Base-by-base conservation (phyloP, 2,797 vertebrate genomes). In the Peromyscus eremicus region DNA sequence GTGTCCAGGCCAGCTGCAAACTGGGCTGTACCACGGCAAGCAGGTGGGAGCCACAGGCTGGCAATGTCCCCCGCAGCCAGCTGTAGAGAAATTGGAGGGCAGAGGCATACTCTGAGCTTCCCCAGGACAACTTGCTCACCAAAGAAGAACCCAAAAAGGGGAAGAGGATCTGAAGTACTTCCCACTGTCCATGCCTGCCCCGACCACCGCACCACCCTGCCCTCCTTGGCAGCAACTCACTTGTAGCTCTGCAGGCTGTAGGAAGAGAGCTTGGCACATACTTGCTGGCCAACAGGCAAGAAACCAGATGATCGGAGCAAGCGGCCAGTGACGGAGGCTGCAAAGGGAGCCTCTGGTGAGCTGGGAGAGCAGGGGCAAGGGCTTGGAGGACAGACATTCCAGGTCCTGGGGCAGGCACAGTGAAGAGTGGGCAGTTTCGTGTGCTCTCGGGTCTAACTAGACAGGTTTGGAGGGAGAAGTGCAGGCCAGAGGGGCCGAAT, bases 1-100 rank as follows among this genome's bases (percentile, higher is more conserved):
- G 98, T 1, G 98, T 98, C 98, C 99, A 97, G 57, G 98, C 98
- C 80, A 99, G 97, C 91, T 99, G 98, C 94, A 99, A 96, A 9
- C 98, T 79, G 0, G 99, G 99, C 52, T 98, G 98, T 93, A 99
- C 43, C 0, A 98, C 1, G 0, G 98, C 98, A 14, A 98, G 97
- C 0, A 98, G 98, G 83, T 98, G 93, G 0, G 99, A 99, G 92
- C 99, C 98, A 57, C 99, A 99, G 62, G 98, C 84, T 0, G 99
- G 99, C 34, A 99, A 97, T 32, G 98, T 99, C 66, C 96, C 98
- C 98, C 99, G 98, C 94, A 99, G 93, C 99, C 99, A 99, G 98
- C 99, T 99, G 94, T 32, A 29, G 43, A 37, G 27, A 93, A 52
- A 46, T 17, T 0, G 6, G 2, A 2, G 0, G 34, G 49, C 37